Evolutionary conservation across 2,113 vertebrate genomes (phyloP).

Genomic region (Menidia beryllina): DNA sequence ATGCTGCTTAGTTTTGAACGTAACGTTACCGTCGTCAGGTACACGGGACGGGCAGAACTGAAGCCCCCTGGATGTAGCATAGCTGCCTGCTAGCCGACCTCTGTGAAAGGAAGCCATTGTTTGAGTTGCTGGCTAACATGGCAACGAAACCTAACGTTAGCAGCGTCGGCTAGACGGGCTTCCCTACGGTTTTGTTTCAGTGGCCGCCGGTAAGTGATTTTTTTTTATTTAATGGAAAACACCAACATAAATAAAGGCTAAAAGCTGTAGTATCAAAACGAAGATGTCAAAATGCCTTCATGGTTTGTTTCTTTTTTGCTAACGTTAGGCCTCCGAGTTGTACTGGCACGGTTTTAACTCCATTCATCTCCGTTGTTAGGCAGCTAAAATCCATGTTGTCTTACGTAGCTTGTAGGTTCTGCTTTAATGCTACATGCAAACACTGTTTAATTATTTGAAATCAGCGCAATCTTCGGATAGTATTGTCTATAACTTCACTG

Average conservation of each 20-base stretch:
- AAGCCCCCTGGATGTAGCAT: conserved; percentile 52
- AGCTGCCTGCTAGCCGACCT: conserved; percentile 54
- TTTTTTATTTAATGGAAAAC: neutral
- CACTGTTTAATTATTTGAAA: neutral
- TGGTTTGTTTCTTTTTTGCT: neutral
- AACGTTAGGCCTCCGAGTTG: conserved; percentile 18
- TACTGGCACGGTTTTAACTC: conserved; percentile 8
- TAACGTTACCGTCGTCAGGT: conserved; percentile 8
- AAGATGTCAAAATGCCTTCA: neutral
- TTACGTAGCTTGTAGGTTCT: neutral
- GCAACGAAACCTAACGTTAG: conserved; percentile 62
- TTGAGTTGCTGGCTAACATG: conserved; percentile 77
- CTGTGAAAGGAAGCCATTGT: conserved; percentile 75
- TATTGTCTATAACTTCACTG: neutral
- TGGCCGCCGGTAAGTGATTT: conserved; percentile 39
- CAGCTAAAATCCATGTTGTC: conserved; percentile 22
- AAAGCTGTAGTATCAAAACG: neutral
- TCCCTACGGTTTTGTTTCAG: neutral
- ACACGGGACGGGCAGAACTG: conserved; percentile 17
- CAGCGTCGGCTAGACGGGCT: conserved; percentile 41
- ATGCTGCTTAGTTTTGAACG: conserved; percentile 11
- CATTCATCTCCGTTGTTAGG: conserved; percentile 59
- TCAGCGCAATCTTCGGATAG: neutral
- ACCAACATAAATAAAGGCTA: neutral
- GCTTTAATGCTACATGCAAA: neutral